Base-by-base conservation (phyloP, 2,888 invertebrate species). In the Abrostola tripartita region DNA sequence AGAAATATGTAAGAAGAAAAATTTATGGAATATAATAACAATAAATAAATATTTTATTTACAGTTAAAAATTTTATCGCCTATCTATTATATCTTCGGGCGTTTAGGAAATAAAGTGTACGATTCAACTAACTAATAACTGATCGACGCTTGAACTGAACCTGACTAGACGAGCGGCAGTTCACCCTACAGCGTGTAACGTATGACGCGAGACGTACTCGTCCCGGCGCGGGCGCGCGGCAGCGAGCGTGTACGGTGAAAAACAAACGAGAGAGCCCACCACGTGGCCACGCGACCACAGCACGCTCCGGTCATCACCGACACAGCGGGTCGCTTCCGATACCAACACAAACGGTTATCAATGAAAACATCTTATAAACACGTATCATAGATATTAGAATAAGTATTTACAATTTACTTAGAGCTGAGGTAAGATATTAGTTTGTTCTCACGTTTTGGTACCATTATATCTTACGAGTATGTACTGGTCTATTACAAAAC, bases 31-130 rank as follows among this genome's bases (percentile, higher is more conserved):
- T 92, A 93, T 92, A 87, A 91, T 91, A 94, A 94, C 93, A 93
- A 90, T 90, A 94, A 94, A 94, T 94, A 93, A 93, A 92, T 92
- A 91, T 93, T 91, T 93, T 94, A 94, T 94, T 92, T 94, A 94
- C 94, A 94, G 88, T 90, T 87, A 90, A 92, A 89, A 87, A 82
- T 90, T 91, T 92, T 91, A 90, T 91, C 88, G 88, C 93, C 93
- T 93, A 93, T 91, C 92, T 93, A 94, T 92, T 88, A 87, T 84
- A 85, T 81, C 81, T 82, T 89, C 79, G 86, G 90, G 89, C 88
- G 87, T 85, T 84, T 81, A 82, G 82, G 80, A 90, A 89, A 89
- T 83, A 71, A 86, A 86, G 76, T 81, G 71, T 78, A 81, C 67
- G 70, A 82, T 74, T 75, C 62, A 83, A 83, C 80, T 85, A 84